These are phyloP conservation scores for Astyanax mexicanus DNA, from an alignment of 2,797 vertebrate species.

Conservation along the genomic window DNA sequence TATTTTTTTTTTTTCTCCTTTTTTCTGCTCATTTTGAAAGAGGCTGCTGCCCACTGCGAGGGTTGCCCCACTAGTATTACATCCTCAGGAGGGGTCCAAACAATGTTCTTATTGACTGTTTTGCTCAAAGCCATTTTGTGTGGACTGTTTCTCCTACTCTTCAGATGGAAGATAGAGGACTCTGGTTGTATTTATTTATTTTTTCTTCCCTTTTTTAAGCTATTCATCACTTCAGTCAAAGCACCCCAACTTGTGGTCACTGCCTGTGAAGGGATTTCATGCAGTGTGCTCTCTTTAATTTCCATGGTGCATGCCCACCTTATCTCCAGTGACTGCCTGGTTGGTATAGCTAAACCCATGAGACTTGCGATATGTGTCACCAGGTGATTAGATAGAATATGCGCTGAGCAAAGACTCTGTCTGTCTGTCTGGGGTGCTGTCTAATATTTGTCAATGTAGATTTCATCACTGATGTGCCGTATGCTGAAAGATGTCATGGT, in stretches of 20 bases:
- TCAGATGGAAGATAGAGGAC: constrained; percentile 53
- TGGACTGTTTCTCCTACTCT: constrained; percentile 40
- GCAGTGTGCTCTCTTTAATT: constrained; percentile 62
- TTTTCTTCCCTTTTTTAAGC: constrained; percentile 45
- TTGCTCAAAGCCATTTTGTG: constrained; percentile 60
- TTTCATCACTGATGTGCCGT: constrained; percentile 55
- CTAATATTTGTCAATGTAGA: constrained; percentile 59
- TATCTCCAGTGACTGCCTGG: constrained; percentile 57
- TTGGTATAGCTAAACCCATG: constrained; percentile 54
- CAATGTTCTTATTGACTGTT: constrained; percentile 62
- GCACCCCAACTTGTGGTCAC: constrained; percentile 54
- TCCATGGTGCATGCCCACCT: constrained; percentile 57
- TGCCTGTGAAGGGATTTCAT: constrained; percentile 64
- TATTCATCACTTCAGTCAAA: constrained; percentile 55
- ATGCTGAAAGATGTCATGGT: constrained; percentile 33
- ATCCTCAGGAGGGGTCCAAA: constrained; percentile 59
- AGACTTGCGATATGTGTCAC: constrained; percentile 49
- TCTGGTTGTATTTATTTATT: constrained; percentile 57
- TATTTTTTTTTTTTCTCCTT: constrained; percentile 45
- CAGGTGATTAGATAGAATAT: constrained; percentile 55
- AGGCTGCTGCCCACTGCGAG: constrained; percentile 50
- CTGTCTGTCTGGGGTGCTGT: constrained; percentile 36
- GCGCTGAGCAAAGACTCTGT: constrained; percentile 41
- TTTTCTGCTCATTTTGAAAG: constrained; percentile 49
- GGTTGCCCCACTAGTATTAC: constrained; percentile 60